Evolutionary conservation across 1,140 invertebrate genomes (phyloP), one percentile per base, ranked within the genome.

Genomic region (Papilio dardanus): DNA sequence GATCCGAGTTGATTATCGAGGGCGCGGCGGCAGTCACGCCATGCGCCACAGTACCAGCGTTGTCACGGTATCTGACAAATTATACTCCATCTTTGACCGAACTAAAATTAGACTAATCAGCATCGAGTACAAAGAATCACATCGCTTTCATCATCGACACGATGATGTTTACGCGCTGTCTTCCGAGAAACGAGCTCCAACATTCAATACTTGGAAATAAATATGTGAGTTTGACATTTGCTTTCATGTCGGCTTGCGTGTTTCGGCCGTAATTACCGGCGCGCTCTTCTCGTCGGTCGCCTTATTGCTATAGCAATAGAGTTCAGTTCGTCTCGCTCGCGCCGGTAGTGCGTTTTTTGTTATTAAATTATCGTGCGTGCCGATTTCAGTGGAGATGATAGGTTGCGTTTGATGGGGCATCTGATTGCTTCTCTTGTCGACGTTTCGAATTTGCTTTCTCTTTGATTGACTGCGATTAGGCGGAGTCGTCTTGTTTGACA

Each of bases 121-220:
- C 86, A 88, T 88, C 77, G 85, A 85, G 89, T 91, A 93, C 92
- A 92, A 92, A 93, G 92, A 88, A 88, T 85, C 86, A 88, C 87
- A 91, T 92, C 90, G 89, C 92, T 93, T 93, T 93, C 90, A 93
- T 93, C 92, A 93, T 93, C 90, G 92, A 93, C 92, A 92, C 74
- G 88, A 86, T 89, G 86, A 87, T 93, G 90, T 93, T 93, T 93
- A 93, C 86, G 79, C 79, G 79, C 86, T 81, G 83, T 86, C 83
- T 92, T 92, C 90, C 83, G 80, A 91, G 90, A 92, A 89, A 75
- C 88, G 84, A 80, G 74, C 82, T 85, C 83, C 86, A 86, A 78
- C 85, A 90, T 93, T 91, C 92, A 91, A 93, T 93, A 93, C 92
- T 92, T 89, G 90, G 92, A 93, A 93, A 93, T 93, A 93, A 93